Percentiles rank a stretch among this genome's conserved stretches.
phyloP scores from a whole-genome alignment of 2,113 vertebrate genomes.

The Turdus rufiventris region DNA sequence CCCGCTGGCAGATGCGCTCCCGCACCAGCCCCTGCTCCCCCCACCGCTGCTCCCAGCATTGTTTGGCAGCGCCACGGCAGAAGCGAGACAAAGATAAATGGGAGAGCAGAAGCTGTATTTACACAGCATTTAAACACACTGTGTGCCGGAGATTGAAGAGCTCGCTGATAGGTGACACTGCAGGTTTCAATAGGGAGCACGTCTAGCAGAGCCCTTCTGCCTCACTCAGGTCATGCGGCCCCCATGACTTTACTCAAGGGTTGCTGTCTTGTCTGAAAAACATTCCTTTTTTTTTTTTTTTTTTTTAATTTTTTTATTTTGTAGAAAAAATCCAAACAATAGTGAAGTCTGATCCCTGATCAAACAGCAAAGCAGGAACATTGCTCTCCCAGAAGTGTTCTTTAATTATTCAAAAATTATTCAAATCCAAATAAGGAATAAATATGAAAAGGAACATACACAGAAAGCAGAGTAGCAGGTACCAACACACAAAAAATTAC shows the following conservation, averaged over 20 bases:
- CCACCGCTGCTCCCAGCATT: neutral
- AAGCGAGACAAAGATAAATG: constrained; percentile 10
- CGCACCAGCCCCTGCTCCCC: neutral
- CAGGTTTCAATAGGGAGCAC: neutral
- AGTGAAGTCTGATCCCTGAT: neutral
- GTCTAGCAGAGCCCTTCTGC: neutral
- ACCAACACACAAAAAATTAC: neutral
- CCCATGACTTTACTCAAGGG: neutral
- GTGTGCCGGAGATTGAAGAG: neutral
- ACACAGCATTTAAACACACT: constrained; percentile 31
- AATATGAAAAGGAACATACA: neutral
- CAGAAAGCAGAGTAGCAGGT: neutral
- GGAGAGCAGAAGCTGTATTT: neutral
- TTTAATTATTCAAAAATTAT: neutral
- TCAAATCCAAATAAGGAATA: neutral
- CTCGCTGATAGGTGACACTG: neutral
- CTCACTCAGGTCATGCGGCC: neutral
- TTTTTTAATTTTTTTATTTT: neutral
- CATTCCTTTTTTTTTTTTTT: neutral
- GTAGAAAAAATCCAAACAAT: neutral
- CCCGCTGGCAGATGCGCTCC: neutral
- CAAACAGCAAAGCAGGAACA: neutral
- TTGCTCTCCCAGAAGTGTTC: neutral
- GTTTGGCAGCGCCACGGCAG: neutral
- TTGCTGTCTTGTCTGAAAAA: neutral